phyloP scores from a whole-genome alignment of 2,888 invertebrate species.

The Lepidonotus clava region DNA sequence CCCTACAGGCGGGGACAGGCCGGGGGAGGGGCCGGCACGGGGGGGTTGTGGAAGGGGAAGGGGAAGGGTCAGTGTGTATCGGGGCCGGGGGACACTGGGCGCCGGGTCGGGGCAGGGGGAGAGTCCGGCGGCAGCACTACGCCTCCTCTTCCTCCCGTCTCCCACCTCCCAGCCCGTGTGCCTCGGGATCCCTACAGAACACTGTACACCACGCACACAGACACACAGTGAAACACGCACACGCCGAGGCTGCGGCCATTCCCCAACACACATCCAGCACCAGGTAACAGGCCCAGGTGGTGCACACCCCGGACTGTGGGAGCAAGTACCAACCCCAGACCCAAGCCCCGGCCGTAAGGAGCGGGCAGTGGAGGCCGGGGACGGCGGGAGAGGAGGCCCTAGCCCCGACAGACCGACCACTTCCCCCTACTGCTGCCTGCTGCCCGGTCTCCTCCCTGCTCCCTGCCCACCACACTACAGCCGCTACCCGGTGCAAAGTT shows the following conservation, averaged over 20 bases:
- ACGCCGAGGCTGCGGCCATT: no score
- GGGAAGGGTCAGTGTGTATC: neutral
- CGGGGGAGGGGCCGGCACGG: neutral
- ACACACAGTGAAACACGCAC: no score
- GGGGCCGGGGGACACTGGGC: no score
- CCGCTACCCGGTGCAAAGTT: constrained; percentile 16
- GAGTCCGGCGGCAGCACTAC: neutral
- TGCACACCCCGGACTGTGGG: no score
- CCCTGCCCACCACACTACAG: neutral
- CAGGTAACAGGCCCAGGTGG: no score
- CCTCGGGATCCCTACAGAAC: neutral
- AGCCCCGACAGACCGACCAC: no score
- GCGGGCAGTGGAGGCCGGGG: no score
- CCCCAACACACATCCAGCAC: no score
- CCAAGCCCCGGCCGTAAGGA: no score
- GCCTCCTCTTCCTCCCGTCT: neutral
- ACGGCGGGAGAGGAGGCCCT: no score
- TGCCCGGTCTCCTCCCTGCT: neutral
- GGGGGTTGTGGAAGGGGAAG: neutral
- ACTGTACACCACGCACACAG: neutral
- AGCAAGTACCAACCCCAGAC: no score
- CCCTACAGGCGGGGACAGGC: neutral
- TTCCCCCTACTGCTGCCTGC: neutral
- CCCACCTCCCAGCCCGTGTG: neutral
- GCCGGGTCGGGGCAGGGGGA: no score